These are phyloP conservation scores for Thaumatotibia leucotreta DNA, from an alignment of 1,140 invertebrate genomes.

Conservation along the genomic window DNA sequence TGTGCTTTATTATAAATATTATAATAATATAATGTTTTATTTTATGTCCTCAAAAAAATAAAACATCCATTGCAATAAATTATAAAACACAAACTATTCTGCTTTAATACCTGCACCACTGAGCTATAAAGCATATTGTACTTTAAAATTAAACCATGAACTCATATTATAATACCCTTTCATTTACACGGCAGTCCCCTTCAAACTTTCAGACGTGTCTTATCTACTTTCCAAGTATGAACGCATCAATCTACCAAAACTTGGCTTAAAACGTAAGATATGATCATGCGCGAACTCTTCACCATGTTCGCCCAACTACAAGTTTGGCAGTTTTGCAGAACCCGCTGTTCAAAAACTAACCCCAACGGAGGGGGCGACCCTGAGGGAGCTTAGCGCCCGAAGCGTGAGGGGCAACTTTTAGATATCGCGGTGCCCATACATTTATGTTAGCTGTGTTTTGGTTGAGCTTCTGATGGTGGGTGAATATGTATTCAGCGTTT, in stretches of 20 bases:
- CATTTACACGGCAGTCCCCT: background rate
- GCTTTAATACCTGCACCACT: no score
- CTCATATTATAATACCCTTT: background rate
- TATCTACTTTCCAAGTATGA: background rate
- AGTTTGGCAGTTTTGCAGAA: slow-evolving; percentile 7
- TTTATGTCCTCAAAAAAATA: no score
- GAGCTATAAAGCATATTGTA: no score
- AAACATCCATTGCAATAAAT: no score
- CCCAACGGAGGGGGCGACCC: background rate
- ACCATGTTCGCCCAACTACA: background rate
- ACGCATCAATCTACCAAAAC: background rate
- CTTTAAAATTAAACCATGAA: background rate
- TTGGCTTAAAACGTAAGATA: background rate
- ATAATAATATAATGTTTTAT: no score
- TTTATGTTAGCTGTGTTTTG: background rate
- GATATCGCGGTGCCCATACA: slow-evolving; percentile 5
- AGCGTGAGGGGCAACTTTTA: slow-evolving; percentile 2
- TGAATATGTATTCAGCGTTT: no score
- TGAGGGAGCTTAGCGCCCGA: background rate
- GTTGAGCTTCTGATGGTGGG: background rate
- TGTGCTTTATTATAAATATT: no score
- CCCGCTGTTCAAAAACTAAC: background rate
- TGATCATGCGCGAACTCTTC: background rate
- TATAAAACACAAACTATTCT: no score
- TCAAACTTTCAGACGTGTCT: background rate